Evolutionary conservation across 1,140 invertebrate genomes (phyloP), one percentile per base, ranked within the genome.

Genomic region (Dryas iulia): DNA sequence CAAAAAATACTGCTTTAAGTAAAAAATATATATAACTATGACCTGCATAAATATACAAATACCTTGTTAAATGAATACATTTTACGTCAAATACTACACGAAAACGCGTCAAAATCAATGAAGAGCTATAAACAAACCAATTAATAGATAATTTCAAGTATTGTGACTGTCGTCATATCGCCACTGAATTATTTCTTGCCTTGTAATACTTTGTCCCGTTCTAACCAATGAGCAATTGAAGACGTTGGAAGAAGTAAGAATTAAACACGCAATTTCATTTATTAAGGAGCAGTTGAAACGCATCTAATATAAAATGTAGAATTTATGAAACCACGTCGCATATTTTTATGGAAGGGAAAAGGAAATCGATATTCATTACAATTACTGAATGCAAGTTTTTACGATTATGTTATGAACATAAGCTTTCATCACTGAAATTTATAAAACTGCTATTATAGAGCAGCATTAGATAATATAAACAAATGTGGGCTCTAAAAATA

Each of bases 101-200:
- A 72, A 47, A 63, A 67, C 23, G 54, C 64, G 52, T 72, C 59
- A 63, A 71, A 61, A 72, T 70, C 65, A 74, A 73, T 78, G 77
- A 81, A 78, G 76, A 68, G 69, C 69, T 82, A 77, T 89, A 84
- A 89, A 87, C 79, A 78, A 59, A 62, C 25, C 73, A 85, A 85
- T 87, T 86, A 89, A 87, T 87, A 87, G 84, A 83, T 77, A 79
- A 84, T 79, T 78, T 86, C 86, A 83, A 82, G 53, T 60, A 66
- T 68, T 62, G 52, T 82, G 81, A 87, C 79, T 80, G 69, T 78
- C 77, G 77, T 72, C 82, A 73, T 87, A 81, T 66, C 60, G 71
- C 59, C 26, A 76, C 66, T 78, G 70, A 86, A 78, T 78, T 85
- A 88, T 78, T 77, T 57, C 73, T 76, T 71, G 35, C 18, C 18